Conservation (phyloP, 2,113 vertebrate genomes). For the Ancistrus triradiatus region DNA sequence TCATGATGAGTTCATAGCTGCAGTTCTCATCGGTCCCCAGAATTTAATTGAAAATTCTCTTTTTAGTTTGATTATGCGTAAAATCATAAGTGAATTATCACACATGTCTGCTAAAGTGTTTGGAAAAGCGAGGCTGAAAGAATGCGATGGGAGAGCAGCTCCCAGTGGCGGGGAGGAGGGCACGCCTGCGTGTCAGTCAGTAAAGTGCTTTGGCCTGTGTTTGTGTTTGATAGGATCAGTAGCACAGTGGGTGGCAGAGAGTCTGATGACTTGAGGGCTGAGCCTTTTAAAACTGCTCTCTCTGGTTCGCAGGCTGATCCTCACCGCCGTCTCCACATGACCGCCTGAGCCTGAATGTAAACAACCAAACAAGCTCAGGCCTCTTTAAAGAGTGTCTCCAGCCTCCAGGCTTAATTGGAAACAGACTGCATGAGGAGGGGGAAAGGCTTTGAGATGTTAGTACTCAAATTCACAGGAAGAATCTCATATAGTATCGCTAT, state of each 20-base stretch:
- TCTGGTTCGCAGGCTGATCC: slow-evolving; percentile 35
- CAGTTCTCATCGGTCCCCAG: too few species aligned
- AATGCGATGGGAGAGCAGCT: slow-evolving; percentile 22
- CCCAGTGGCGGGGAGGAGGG: slow-evolving; percentile 28
- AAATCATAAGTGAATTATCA: too few species aligned
- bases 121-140: too few species aligned
- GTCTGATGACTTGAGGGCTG: slow-evolving; percentile 36
- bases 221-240: slow-evolving; percentile 51
- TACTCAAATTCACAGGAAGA: too few species aligned
- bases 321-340: slow-evolving; percentile 20
- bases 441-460: neutral
- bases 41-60: too few species aligned
- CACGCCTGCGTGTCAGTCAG: slow-evolving; percentile 40
- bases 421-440: slow-evolving; percentile 22
- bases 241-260: slow-evolving; percentile 44
- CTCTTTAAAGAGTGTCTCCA: slow-evolving; percentile 38
- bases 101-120: too few species aligned
- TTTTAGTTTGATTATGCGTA: too few species aligned
- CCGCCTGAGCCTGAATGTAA: slow-evolving; percentile 40
- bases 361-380: slow-evolving; percentile 42
- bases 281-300: slow-evolving; percentile 35
- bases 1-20: too few species aligned
- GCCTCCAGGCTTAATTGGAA: slow-evolving; percentile 39
- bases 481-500: too few species aligned
- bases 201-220: slow-evolving; percentile 48